Percentiles rank a stretch among this genome's conserved stretches.
Evolutionary conservation across 2,113 vertebrate species (phyloP).

Genomic region (Camelus dromedarius): DNA sequence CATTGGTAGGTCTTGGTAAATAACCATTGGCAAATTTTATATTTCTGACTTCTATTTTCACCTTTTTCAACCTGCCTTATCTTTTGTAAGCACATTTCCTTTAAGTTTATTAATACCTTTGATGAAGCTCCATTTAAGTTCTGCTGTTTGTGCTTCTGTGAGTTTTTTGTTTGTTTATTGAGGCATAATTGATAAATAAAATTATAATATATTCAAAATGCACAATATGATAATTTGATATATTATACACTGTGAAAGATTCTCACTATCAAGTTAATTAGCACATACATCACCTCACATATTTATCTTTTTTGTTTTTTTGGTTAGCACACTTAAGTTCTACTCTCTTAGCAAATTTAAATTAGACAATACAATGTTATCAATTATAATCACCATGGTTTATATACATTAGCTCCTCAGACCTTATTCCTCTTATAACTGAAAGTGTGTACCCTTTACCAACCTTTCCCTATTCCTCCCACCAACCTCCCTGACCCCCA

Average conservation of each 20-base stretch:
- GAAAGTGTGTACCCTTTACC: neutral
- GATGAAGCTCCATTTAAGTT: neutral
- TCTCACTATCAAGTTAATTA: neutral
- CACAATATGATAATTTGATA: neutral
- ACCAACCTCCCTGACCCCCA: neutral
- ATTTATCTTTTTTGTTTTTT: neutral
- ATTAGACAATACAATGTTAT: neutral
- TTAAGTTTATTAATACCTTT: neutral
- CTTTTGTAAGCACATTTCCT: neutral
- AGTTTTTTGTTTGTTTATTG: neutral
- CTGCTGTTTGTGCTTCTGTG: neutral
- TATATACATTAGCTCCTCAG: neutral
- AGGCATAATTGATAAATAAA: neutral
- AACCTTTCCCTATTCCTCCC: neutral
- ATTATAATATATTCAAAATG: neutral
- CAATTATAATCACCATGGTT: neutral
- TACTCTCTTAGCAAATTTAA: neutral
- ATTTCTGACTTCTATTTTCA: constrained; percentile 39
- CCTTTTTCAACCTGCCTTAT: neutral
- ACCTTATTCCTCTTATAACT: neutral
- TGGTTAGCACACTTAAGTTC: neutral
- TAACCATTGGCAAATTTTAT: neutral
- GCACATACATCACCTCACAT: neutral
- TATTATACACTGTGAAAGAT: neutral
- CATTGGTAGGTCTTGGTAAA: neutral